Percentiles rank a stretch among this genome's conserved stretches.
Conservation (phyloP, 1,140 invertebrate species). For the Drosophila pseudoobscura region DNA sequence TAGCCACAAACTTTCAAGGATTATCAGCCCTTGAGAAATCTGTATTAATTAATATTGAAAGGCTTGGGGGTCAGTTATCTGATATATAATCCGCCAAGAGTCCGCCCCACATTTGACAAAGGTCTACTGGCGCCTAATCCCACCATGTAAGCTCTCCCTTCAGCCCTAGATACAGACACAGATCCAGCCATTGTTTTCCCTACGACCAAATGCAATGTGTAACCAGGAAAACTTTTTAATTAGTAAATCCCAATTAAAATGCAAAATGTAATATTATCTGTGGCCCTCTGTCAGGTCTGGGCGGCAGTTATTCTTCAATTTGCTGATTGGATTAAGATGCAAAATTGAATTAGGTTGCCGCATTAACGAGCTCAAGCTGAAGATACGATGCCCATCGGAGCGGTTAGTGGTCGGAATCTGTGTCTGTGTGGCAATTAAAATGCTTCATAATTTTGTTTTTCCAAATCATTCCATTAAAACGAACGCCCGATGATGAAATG, state of each 20-base stretch:
- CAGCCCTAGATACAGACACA: neutral
- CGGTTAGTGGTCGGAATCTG: conserved; percentile 23
- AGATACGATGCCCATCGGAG: conserved; percentile 2
- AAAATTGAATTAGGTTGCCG: conserved; percentile 77
- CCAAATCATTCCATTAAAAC: conserved; percentile 65
- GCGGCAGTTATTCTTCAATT: conserved; percentile 71
- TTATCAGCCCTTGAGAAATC: neutral
- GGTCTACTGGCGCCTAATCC: conserved; percentile 19
- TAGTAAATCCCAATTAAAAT: conserved; percentile 77
- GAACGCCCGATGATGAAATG: conserved; percentile 20
- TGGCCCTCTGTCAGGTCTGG: conserved; percentile 12
- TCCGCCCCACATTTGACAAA: conserved; percentile 25
- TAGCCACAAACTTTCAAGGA: neutral
- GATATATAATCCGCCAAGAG: conserved; percentile 13
- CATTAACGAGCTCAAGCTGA: conserved; percentile 52
- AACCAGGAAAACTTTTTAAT: conserved; percentile 65
- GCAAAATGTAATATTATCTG: conserved; percentile 67
- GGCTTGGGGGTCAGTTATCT: conserved; percentile 13
- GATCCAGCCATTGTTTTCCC: conserved; percentile 12
- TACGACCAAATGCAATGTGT: conserved; percentile 18
- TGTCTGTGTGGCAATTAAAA: conserved; percentile 40
- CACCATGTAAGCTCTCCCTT: conserved; percentile 11
- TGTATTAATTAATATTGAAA: conserved; percentile 16
- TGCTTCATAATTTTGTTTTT: conserved; percentile 59
- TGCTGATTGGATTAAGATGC: conserved; percentile 74